Evolutionary conservation across 2,797 vertebrate genomes (phyloP).

Genomic region (Heliangelus exortis): DNA sequence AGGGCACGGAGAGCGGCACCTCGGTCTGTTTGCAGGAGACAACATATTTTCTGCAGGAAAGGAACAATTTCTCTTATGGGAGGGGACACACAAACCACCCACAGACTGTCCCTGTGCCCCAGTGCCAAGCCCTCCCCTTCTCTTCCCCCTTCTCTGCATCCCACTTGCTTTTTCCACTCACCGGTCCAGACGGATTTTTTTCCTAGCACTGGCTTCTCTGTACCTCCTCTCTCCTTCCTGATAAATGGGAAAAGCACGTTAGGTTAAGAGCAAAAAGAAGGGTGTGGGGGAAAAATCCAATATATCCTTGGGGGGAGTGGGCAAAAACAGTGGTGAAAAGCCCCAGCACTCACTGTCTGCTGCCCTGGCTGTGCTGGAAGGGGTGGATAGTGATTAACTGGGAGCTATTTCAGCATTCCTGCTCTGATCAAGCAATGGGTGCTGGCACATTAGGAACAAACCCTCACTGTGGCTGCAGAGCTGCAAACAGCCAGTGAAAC

Average conservation of each 20-base stretch:
- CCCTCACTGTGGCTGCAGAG: background rate
- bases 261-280: background rate
- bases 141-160: background rate
- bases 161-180: background rate
- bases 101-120: background rate
- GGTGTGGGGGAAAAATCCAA: too few species aligned
- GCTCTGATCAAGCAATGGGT: background rate
- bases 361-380: background rate
- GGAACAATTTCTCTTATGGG: background rate
- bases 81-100: background rate
- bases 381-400: background rate
- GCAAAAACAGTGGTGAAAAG: background rate
- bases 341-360: accelerated
- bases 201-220: conserved; percentile 92
- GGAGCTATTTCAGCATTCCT: background rate
- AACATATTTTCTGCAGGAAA: conserved; percentile 89
- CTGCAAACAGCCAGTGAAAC: background rate
- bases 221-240: conserved; percentile 94
- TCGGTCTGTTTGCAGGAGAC: conserved; percentile 91
- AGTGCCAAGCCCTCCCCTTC: accelerated
- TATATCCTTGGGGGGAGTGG: background rate
- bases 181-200: conserved; percentile 96
- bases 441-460: background rate
- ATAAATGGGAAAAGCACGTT: background rate
- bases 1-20: conserved; percentile 93